phyloP scores from a whole-genome alignment of 1,140 invertebrate species.

The Melipona quadrifasciata region DNA sequence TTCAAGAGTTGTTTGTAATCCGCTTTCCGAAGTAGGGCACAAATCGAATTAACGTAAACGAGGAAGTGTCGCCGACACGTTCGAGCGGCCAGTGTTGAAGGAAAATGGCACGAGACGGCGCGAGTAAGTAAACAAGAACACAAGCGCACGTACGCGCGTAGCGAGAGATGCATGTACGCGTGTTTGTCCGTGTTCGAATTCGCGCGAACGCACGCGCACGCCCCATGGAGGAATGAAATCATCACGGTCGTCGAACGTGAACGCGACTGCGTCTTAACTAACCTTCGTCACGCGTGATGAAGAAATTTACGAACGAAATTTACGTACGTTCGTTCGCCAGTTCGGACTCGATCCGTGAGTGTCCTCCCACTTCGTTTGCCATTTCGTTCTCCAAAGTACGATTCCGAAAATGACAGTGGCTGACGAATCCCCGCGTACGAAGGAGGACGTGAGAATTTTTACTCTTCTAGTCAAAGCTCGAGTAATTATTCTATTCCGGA shows the following conservation, averaged over 20 bases:
- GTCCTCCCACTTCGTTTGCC: conserved; percentile 19
- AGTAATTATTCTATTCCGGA: no score
- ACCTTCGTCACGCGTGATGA: not conserved
- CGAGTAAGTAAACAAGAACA: not conserved
- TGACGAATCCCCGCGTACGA: not conserved
- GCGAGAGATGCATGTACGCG: not conserved
- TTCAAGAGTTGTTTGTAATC: not conserved
- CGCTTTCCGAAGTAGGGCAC: conserved; percentile 14
- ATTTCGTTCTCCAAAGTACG: conserved; percentile 35
- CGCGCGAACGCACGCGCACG: no score
- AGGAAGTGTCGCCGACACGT: not conserved
- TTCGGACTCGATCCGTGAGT: not conserved
- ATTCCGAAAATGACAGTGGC: not conserved
- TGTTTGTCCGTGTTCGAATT: not conserved
- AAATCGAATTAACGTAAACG: conserved; percentile 37
- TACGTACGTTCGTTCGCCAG: not conserved
- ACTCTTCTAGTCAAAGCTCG: conserved; percentile 16
- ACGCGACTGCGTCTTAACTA: conserved; percentile 13
- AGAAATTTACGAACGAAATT: conserved; percentile 43
- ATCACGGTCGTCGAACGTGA: not conserved
- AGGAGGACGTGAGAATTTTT: not conserved
- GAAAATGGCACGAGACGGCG: not conserved
- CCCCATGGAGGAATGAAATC: conserved; percentile 28
- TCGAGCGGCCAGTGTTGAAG: not conserved
- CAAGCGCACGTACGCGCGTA: not conserved